Base-by-base conservation (phyloP, 1,140 invertebrate genomes). In the Atta cephalotes region DNA sequence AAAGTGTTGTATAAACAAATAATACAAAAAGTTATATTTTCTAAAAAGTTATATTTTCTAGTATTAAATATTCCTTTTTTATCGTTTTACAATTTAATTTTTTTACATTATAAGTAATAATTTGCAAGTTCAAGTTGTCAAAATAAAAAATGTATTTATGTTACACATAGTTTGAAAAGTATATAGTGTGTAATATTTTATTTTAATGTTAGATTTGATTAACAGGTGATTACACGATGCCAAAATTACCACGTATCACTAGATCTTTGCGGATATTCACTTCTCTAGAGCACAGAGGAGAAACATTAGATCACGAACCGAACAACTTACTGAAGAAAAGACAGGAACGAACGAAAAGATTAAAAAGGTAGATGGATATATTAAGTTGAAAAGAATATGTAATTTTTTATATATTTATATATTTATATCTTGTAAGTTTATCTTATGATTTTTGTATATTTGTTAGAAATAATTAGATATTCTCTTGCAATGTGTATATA, bases 201-300 rank as follows among this genome's bases (percentile, higher is more conserved):
- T 81, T 25, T 39, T 81, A 45, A 28, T 56, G 16, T 63, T 21
- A 25, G 16, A 31, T 71, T 18, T 70, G 1, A 84, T 14, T 71
- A 21, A 45, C 12, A 88, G 66, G 12, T 74, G 74, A 16, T 56
- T 56, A 21, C 58, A 91, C 88, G 78, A 95, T 95, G 93, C 31
- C 85, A 7, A 89, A 93, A 82, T 87, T 92, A 77, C 93, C 93
- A 49, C 91, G 93, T n/a, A 86, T 95, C 16, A 93, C 94, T 35
- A 93, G 92, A 16, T 89, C 92, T 18, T 78, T 95, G n/a, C 89
- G 94, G 70, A 92, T 88, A 14, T 94, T 92, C 63, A 93, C 94
- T n/a, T 82, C 93, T 65, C 88, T 94, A 39, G 92, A 91, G n/a
- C 90, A 92, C 56, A 85, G 85, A 56, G 78, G 76, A 63, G 89